These are phyloP conservation scores for Chrysemys picta DNA, from an alignment of 2,113 vertebrate genomes.

Conservation along the genomic window DNA sequence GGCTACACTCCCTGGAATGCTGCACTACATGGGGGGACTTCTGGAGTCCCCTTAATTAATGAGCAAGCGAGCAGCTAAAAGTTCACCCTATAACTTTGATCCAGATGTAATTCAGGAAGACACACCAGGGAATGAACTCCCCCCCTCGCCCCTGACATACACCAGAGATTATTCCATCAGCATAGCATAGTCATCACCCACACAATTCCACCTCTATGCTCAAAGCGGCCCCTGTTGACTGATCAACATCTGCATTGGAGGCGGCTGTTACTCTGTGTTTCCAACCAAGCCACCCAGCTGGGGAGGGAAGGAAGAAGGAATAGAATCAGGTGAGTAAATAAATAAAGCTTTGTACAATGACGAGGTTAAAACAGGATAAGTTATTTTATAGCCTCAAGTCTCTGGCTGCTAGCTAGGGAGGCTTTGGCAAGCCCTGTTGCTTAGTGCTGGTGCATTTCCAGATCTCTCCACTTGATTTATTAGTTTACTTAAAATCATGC, in stretches of 20 bases:
- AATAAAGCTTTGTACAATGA: neutral
- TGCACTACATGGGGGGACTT: neutral
- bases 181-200: neutral
- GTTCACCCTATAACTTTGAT: neutral
- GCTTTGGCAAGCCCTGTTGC: slow-evolving; percentile 13
- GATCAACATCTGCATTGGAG: neutral
- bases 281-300: neutral
- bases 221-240: neutral
- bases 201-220: neutral
- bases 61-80: neutral
- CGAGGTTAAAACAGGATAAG: neutral
- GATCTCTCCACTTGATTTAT: slow-evolving; percentile 48
- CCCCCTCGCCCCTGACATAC: neutral
- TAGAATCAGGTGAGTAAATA: neutral
- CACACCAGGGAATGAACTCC: neutral
- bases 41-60: neutral
- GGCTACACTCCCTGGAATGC: too few relatives aligned
- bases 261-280: neutral
- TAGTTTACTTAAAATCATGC: slow-evolving; percentile 61
- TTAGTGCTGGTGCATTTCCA: slow-evolving; percentile 40
- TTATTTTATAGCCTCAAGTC: slow-evolving; percentile 49
- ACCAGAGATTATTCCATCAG: neutral
- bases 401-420: slow-evolving; percentile 63
- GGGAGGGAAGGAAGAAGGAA: neutral
- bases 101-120: neutral